phyloP scores from a whole-genome alignment of 2,113 vertebrate species.

The Sciurus niger region DNA sequence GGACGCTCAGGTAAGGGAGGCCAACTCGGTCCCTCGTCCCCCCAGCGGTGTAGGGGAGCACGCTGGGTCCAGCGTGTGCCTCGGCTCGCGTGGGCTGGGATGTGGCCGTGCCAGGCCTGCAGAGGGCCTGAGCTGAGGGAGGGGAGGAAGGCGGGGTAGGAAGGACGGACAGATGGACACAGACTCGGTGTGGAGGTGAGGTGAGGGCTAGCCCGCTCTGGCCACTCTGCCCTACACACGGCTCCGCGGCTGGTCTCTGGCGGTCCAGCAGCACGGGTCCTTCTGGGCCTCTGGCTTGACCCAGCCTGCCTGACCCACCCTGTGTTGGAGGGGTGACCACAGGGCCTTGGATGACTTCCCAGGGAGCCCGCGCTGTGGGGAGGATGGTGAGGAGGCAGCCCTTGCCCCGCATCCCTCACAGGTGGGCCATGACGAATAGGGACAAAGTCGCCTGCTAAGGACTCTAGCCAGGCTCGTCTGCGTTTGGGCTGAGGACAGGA shows the following conservation, averaged over 20 bases:
- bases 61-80: neutral
- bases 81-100: neutral
- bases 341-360: neutral
- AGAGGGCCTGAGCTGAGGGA: neutral
- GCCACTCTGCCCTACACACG: neutral
- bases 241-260: neutral
- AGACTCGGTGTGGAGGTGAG: constrained; percentile 58
- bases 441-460: neutral
- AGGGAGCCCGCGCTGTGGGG: neutral
- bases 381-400: neutral
- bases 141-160: neutral
- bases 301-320: neutral
- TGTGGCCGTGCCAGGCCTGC: neutral
- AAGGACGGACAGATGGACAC: constrained; percentile 17
- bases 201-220: neutral
- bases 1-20: constrained; percentile 68
- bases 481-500: neutral
- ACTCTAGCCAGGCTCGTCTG: neutral
- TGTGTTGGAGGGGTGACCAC: neutral
- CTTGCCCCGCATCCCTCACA: neutral
- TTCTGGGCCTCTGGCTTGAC: neutral
- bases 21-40: constrained; percentile 67
- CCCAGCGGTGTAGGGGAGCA: neutral
- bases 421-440: rapidly evolving
- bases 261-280: neutral